Percentiles rank a stretch among this genome's conserved stretches.
Evolutionary conservation across 2,888 invertebrate genomes (phyloP).

Genomic region (Blera fallax): DNA sequence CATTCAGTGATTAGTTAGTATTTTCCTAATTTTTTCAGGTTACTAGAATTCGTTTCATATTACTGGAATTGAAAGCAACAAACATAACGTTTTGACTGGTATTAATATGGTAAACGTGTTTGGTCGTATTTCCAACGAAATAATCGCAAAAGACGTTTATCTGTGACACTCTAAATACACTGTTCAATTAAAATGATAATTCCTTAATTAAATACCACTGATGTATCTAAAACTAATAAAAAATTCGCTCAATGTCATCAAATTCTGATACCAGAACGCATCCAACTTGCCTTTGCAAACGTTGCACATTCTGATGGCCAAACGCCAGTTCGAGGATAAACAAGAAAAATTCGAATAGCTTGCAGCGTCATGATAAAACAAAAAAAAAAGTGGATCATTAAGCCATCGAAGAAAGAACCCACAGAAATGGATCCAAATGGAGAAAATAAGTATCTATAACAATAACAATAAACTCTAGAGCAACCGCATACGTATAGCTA

Average conservation of each 20-base stretch:
- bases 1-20: no score
- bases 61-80: no score
- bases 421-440: conserved; percentile 51
- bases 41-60: no score
- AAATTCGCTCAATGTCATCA: conserved; percentile 7
- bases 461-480: conserved; percentile 67
- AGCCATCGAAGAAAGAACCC: conserved; percentile 45
- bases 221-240: neutral
- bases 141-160: no score
- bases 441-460: conserved; percentile 51
- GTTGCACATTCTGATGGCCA: conserved; percentile 23
- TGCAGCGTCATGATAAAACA: conserved; percentile 33
- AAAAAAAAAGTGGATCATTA: conserved; percentile 52
- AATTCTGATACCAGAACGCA: neutral
- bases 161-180: no score
- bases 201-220: neutral
- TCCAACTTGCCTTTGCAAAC: conserved; percentile 19
- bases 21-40: no score
- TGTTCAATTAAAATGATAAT: neutral
- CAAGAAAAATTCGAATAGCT: conserved; percentile 29
- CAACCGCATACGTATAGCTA: conserved; percentile 28
- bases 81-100: no score
- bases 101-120: no score
- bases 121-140: no score
- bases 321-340: conserved; percentile 18